Evolutionary conservation across 2,113 vertebrate genomes (phyloP).

Genomic region (Tringa solitaria): DNA sequence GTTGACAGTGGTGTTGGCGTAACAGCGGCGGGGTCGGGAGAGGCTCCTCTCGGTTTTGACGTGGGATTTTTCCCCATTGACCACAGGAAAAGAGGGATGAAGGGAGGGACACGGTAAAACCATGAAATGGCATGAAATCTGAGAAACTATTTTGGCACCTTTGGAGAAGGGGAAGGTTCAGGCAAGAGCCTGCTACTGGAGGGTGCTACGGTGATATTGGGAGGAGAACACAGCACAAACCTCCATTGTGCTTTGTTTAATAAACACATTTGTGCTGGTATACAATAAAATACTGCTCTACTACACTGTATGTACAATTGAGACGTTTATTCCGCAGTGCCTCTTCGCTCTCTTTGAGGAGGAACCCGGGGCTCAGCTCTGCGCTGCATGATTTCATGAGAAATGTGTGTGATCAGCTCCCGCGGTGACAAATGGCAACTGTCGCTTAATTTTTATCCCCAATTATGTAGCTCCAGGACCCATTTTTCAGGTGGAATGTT

Average conservation of each 20-base stretch:
- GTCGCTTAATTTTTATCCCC: slow-evolving; percentile 80
- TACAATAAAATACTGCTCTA: accelerated
- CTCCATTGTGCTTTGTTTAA: accelerated
- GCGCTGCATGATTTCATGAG: slow-evolving; percentile 14
- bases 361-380: background rate
- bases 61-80: background rate
- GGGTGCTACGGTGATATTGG: accelerated
- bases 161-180: background rate
- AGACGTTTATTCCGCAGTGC: accelerated
- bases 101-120: background rate
- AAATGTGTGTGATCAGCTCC: slow-evolving; percentile 55
- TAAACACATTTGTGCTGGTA: accelerated
- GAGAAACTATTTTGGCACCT: accelerated
- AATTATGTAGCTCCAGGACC: slow-evolving; percentile 75
- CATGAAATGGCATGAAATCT: too few species aligned
- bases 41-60: background rate
- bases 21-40: background rate
- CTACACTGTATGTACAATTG: accelerated
- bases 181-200: background rate
- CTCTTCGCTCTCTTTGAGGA: background rate
- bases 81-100: background rate
- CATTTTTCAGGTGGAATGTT: slow-evolving; percentile 79
- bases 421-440: slow-evolving; percentile 75
- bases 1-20: background rate
- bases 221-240: background rate